Conservation (phyloP, 1,140 invertebrate species). For the Platyscapa corneri region DNA sequence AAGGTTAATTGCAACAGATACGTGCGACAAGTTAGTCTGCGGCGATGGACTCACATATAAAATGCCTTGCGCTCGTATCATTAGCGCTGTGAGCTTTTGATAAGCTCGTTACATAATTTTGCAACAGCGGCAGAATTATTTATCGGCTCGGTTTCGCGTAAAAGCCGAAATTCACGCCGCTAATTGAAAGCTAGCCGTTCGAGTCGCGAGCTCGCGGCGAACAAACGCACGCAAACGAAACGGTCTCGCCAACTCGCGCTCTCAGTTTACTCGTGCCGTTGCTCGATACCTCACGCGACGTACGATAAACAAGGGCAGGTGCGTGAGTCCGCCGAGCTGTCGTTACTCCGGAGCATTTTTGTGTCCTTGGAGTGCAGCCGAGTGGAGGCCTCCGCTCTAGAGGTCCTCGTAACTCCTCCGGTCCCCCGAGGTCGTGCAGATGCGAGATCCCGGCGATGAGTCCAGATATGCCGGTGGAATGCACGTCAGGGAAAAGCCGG, state of each 20-base stretch:
- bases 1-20: background rate
- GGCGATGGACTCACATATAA: background rate
- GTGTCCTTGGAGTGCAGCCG: background rate
- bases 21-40: background rate
- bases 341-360: background rate
- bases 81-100: no score
- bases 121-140: no score
- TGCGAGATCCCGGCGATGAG: no score
- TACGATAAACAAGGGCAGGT: conserved; percentile 60
- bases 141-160: background rate
- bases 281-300: conserved; percentile 24
- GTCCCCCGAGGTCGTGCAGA: background rate
- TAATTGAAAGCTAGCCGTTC: background rate
- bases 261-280: background rate
- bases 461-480: no score
- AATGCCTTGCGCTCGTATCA: background rate
- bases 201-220: background rate
- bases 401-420: background rate
- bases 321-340: conserved; percentile 15
- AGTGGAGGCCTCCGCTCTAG: no score
- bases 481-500: background rate
- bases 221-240: background rate
- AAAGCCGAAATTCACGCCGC: background rate
- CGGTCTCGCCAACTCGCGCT: background rate
- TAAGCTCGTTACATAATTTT: background rate